phyloP scores from a whole-genome alignment of 2,113 vertebrate genomes.

The Oceanodroma tethys region DNA sequence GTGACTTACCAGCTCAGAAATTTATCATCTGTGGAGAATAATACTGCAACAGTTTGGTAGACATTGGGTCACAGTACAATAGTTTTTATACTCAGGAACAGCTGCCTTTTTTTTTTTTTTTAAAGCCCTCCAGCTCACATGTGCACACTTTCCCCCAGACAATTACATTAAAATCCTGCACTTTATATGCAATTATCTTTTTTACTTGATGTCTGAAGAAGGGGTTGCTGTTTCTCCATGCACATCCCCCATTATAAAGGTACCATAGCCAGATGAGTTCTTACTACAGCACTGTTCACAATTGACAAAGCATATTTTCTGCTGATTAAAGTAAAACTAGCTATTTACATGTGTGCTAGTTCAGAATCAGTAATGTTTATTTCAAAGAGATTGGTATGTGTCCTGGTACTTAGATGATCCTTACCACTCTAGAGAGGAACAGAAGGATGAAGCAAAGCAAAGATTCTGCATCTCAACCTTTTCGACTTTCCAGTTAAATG shows the following conservation, averaged over 20 bases:
- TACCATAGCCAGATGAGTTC: not conserved
- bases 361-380: not conserved
- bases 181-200: not conserved
- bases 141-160: not conserved
- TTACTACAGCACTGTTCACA: not conserved
- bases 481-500: not conserved
- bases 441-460: not conserved
- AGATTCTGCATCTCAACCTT: not conserved
- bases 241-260: not conserved
- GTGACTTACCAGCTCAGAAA: not conserved
- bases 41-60: not conserved
- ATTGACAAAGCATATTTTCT: not conserved
- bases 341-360: too few relatives aligned
- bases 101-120: not conserved
- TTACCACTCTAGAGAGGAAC: not conserved
- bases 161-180: not conserved
- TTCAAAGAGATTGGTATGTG: not conserved
- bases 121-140: not conserved
- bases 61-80: not conserved
- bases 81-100: not conserved
- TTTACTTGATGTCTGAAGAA: not conserved
- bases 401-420: not conserved
- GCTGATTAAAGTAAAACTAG: not conserved
- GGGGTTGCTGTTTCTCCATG: not conserved
- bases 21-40: not conserved